Percentiles rank a stretch among this genome's conserved stretches.
Evolutionary conservation across 2,797 vertebrate species (phyloP).

Genomic region (Nothura maculosa): DNA sequence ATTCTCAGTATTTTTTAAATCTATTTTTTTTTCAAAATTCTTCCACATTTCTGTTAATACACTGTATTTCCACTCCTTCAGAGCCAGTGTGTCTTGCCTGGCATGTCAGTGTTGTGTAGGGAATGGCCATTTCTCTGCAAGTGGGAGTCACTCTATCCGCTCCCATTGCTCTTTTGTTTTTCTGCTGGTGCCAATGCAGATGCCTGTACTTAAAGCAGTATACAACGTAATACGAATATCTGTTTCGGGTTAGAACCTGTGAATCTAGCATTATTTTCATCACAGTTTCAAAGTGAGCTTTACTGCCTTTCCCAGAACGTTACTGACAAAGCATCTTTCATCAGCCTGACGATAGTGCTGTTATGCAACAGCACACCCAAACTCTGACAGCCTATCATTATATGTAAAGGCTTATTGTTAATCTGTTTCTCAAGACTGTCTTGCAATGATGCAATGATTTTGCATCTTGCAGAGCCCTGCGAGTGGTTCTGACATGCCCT

Average conservation of each 20-base stretch:
- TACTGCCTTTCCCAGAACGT: neutral
- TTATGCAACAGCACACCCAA: neutral
- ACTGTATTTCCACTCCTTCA: neutral
- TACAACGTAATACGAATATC: neutral
- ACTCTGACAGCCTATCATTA: neutral
- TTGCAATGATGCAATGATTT: neutral
- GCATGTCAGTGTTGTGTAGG: neutral
- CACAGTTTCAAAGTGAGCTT: neutral
- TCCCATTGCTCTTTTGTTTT: neutral
- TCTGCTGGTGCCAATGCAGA: neutral
- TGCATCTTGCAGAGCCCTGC: neutral
- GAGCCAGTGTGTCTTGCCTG: neutral
- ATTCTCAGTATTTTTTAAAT: neutral
- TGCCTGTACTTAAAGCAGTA: too few species aligned
- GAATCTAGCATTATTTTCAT: neutral
- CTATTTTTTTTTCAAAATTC: neutral
- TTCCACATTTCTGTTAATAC: neutral
- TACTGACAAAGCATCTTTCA: neutral
- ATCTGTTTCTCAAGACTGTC: constrained; percentile 15
- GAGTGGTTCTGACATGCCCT: neutral
- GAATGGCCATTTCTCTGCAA: neutral
- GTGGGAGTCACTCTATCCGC: neutral
- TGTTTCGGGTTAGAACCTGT: neutral
- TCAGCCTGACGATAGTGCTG: neutral
- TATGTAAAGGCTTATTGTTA: neutral